Evolutionary conservation across 2,113 vertebrate species (phyloP), one percentile per base, ranked within the genome.

Genomic region (Terrapene triunguis): DNA sequence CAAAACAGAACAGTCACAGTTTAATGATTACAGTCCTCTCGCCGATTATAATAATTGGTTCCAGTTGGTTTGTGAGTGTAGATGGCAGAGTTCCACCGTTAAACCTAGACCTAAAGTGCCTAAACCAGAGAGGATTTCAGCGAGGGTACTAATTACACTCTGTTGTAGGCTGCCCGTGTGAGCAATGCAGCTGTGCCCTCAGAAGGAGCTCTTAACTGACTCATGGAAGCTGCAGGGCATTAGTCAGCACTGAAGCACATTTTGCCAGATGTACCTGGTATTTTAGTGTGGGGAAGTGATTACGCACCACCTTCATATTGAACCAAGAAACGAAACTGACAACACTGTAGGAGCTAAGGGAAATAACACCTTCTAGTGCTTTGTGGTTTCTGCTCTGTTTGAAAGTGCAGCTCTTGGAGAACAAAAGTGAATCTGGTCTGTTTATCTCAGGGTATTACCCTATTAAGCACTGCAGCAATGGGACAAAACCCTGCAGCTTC

Each of bases 1-100:
- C 74, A 78, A 27, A 19, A 5, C 16, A 86, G 85, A 74, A 84
- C 17, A 17, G 0, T 1, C 13, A 11, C 10, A 25, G 0, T 62
- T 0, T 2, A 32, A 27, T 0, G 0, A 1, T 1, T 3, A 42
- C 69, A 76, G 22, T 44, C 38, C n/a, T 76, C 22, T 59, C 79
- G 76, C 0, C 0, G 48, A 19, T 48, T 35, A 53, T 2, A 1
- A 1, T 13, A 9, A 11, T 16, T 76, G 85, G 27, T 38, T 91
- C 16, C 88, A 92, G 80, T 38, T 88, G 88, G 38, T 48, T 32
- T 55, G 84, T 14, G 48, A 57, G 51, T 69, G 27, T 1, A 89
- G 53, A 0, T 0, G 48, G 59, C 47, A 90, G 35, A 91, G 53
- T 54, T 62, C 17, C 48, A n/a, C 62, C 74, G 13, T 84, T 53